phyloP scores from a whole-genome alignment of 2,113 vertebrate genomes.

The Ophthalmolycus amberensis region DNA sequence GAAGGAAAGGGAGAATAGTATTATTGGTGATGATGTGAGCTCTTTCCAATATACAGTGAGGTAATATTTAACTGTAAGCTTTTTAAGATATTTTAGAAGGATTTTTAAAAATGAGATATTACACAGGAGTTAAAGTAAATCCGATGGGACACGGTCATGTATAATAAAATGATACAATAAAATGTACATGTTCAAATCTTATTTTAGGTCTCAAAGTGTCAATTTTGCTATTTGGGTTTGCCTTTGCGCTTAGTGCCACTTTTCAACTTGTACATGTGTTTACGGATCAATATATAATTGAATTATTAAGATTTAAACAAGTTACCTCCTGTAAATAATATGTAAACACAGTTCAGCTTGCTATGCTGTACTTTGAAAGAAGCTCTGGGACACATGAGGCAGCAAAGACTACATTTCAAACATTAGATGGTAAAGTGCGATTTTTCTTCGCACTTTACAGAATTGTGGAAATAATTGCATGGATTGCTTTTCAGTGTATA shows the following conservation, averaged over 20 bases:
- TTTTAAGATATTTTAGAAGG: neutral
- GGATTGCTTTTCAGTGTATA: neutral
- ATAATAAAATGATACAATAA: conserved; percentile 18
- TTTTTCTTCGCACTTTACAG: neutral
- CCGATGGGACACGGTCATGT: neutral
- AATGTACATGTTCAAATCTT: neutral
- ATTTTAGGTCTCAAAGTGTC: neutral
- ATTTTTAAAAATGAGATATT: neutral
- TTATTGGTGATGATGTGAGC: no score
- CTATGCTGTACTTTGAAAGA: neutral
- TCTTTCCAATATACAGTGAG: neutral
- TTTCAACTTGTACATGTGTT: neutral
- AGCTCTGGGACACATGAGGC: neutral
- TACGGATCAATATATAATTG: neutral
- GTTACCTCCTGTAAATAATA: neutral
- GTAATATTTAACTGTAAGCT: neutral
- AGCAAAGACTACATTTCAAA: neutral
- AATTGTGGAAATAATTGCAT: neutral
- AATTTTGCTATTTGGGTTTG: neutral
- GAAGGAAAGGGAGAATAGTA: neutral
- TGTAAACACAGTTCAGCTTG: neutral
- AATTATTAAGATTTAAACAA: neutral
- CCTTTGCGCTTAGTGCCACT: neutral
- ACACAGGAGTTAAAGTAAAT: neutral
- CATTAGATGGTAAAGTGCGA: neutral